phyloP scores from a whole-genome alignment of 2,888 invertebrate species.

The Cerceris ruficornis region DNA sequence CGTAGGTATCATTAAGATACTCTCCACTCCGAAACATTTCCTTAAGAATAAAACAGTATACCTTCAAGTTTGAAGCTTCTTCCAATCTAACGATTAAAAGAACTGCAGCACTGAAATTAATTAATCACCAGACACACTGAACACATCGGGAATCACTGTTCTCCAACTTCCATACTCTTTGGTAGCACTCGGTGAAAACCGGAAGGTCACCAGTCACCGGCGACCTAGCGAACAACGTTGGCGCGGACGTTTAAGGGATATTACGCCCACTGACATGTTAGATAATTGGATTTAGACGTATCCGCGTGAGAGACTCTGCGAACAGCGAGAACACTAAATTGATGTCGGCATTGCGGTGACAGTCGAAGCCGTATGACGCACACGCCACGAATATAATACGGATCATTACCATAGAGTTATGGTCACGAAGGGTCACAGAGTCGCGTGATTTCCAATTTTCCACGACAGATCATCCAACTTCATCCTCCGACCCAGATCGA shows the following conservation, averaged over 20 bases:
- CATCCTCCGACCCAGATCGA: background rate
- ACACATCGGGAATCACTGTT: too few species aligned
- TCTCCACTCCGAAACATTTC: too few species aligned
- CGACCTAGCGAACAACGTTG: constrained; percentile 17
- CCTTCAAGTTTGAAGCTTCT: too few species aligned
- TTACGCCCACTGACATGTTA: constrained; percentile 32
- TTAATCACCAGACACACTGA: too few species aligned
- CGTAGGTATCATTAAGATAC: too few species aligned
- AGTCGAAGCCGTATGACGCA: constrained; percentile 53
- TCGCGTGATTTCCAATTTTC: constrained; percentile 4
- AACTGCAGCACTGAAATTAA: too few species aligned
- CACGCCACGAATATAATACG: constrained; percentile 45
- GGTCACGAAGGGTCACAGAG: constrained; percentile 28
- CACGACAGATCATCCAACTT: background rate
- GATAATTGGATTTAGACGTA: constrained; percentile 48
- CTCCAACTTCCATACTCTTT: too few species aligned
- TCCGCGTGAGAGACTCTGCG: background rate
- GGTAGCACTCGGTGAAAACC: too few species aligned
- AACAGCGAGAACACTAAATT: constrained; percentile 46
- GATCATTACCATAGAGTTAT: constrained; percentile 51
- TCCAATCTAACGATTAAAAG: too few species aligned
- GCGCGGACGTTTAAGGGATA: constrained; percentile 21
- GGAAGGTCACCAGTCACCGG: too few species aligned
- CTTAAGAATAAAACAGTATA: too few species aligned
- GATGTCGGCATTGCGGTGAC: constrained; percentile 43